Evolutionary conservation across 1,140 invertebrate genomes (phyloP).

Genomic region (Pseudomyrmex flavicornis): DNA sequence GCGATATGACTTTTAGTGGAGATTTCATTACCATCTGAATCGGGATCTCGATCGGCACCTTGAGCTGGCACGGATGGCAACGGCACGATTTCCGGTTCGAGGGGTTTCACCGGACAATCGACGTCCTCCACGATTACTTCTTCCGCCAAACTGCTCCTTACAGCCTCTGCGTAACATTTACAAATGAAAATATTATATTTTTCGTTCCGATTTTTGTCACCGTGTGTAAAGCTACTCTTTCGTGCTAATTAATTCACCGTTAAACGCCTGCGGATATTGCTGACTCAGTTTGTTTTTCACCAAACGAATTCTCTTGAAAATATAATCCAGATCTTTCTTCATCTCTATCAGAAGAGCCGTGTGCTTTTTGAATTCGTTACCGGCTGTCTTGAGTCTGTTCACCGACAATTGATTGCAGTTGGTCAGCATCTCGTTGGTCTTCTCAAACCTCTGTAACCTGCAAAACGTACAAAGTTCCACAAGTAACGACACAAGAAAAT

Average conservation of each 20-base stretch:
- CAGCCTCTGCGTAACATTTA: conserved; percentile 84
- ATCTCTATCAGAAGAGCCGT: conserved; percentile 92
- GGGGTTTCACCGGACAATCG: conserved; percentile 77
- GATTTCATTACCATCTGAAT: conserved; percentile 83
- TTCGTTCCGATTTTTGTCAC: neutral
- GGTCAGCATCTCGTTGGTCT: conserved; percentile 98
- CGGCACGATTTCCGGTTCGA: conserved; percentile 79
- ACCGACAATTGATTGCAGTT: conserved; percentile 96
- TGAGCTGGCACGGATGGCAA: conserved; percentile 62
- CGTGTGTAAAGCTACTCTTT: neutral
- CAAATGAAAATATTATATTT: neutral
- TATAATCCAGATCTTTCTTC: conserved; percentile 91
- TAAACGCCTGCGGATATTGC: conserved; percentile 95
- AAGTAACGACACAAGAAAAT: neutral
- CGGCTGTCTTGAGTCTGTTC: conserved; percentile 91
- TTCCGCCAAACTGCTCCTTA: conserved; percentile 88
- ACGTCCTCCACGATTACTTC: conserved; percentile 84
- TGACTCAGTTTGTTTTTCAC: conserved; percentile 93
- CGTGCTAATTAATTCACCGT: conserved; percentile 81
- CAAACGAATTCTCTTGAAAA: conserved; percentile 90
- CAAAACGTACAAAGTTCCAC: conserved; percentile 70
- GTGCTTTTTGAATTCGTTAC: conserved; percentile 95
- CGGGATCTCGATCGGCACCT: conserved; percentile 78
- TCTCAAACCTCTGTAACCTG: conserved; percentile 97
- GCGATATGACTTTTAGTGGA: conserved; percentile 78